Evolutionary conservation across 2,797 vertebrate genomes (phyloP).

Genomic region (Saguinus oedipus): DNA sequence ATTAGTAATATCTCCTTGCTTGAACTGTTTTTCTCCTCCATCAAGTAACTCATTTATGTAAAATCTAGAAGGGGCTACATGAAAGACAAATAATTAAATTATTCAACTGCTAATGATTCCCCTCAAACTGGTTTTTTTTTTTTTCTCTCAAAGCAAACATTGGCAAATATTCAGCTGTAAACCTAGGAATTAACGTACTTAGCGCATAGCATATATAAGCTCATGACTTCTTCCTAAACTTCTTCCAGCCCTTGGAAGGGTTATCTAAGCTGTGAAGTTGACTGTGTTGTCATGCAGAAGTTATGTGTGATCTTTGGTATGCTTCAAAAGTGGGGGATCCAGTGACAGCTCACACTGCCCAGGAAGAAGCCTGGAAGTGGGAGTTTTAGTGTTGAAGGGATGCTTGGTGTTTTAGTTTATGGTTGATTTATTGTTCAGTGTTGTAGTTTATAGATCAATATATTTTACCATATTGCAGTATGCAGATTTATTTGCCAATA

Average conservation of each 20-base stretch:
- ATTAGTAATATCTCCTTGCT: conserved; percentile 10
- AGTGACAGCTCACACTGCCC: neutral
- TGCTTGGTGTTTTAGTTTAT: conserved; percentile 46
- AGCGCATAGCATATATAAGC: neutral
- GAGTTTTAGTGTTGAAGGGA: neutral
- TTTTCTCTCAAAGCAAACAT: neutral
- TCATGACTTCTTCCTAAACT: neutral
- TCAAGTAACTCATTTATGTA: neutral
- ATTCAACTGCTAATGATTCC: neutral
- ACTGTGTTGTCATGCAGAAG: neutral
- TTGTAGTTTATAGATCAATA: conserved; percentile 63
- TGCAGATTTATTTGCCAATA: conserved; percentile 66
- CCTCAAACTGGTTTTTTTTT: neutral
- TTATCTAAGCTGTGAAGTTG: neutral
- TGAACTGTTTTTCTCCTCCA: neutral
- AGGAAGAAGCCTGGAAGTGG: neutral
- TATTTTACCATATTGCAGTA: conserved; percentile 47
- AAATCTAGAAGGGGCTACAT: neutral
- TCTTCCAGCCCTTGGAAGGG: neutral
- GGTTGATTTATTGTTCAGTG: conserved; percentile 52
- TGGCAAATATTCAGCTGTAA: neutral
- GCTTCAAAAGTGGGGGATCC: neutral
- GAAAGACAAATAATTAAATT: neutral
- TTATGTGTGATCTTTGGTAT: neutral
- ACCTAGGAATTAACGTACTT: neutral